Percentiles rank a stretch among this genome's conserved stretches.
Evolutionary conservation across 2,113 vertebrate species (phyloP).

Genomic region (Tetraodon nigroviridis): DNA sequence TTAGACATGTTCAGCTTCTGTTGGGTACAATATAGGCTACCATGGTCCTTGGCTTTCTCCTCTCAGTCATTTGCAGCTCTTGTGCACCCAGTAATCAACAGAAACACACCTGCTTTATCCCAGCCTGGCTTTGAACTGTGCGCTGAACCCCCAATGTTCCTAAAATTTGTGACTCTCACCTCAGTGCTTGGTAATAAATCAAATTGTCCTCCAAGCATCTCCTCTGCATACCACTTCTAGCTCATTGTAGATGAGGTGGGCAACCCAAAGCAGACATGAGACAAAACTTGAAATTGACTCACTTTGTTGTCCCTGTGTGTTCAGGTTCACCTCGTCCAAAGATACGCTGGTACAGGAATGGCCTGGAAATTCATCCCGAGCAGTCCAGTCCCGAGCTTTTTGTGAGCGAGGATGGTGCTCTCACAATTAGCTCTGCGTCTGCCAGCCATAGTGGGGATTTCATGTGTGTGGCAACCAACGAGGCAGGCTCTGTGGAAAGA

Average conservation of each 20-base stretch:
- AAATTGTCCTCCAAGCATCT: slow-evolving; percentile 30
- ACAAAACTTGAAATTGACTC: not conserved
- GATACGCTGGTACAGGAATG: slow-evolving; percentile 80
- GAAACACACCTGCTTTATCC: slow-evolving; percentile 60
- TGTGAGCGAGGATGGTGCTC: slow-evolving; percentile 71
- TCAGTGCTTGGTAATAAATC: slow-evolving; percentile 51
- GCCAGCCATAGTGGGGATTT: slow-evolving; percentile 80
- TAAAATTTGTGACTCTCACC: slow-evolving; percentile 19
- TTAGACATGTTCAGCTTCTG: not conserved
- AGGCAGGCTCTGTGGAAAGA: slow-evolving; percentile 78
- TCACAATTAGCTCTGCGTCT: slow-evolving; percentile 74
- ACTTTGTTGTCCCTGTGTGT: slow-evolving; percentile 27
- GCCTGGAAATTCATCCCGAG: slow-evolving; percentile 68
- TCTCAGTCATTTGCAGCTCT: slow-evolving; percentile 18
- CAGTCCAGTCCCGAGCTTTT: slow-evolving; percentile 60
- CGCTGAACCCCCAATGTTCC: slow-evolving; percentile 22
- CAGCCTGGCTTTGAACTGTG: slow-evolving; percentile 48
- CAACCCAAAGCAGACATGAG: slow-evolving; percentile 9
- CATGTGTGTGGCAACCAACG: slow-evolving; percentile 81
- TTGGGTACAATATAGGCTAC: not conserved
- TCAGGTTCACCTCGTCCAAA: slow-evolving; percentile 78
- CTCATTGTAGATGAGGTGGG: slow-evolving; percentile 24
- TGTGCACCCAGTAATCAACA: slow-evolving; percentile 38
- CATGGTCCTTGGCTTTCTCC: slow-evolving; percentile 7
- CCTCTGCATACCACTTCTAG: slow-evolving; percentile 20